Percentiles rank a stretch among this genome's conserved stretches.
Conservation (phyloP, 2,888 invertebrate genomes). For the Anoplius nigerrimus region DNA sequence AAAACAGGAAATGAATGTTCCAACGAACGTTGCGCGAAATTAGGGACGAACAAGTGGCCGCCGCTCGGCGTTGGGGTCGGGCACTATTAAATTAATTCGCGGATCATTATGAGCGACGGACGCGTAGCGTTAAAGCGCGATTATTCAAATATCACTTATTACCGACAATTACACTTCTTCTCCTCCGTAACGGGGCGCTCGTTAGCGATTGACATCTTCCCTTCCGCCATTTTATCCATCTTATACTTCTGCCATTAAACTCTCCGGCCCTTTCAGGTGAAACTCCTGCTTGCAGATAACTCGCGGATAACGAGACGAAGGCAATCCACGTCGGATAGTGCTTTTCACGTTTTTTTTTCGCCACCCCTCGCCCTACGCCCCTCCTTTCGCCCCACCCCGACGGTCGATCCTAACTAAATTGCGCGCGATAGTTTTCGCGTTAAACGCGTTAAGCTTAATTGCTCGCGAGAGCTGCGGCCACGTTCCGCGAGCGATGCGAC, state of each 20-base stretch:
- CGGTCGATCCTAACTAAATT: constrained; percentile 22
- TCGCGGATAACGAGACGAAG: constrained; percentile 36
- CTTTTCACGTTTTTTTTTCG: neutral
- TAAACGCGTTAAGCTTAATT: constrained; percentile 23
- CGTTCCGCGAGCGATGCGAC: constrained; percentile 23
- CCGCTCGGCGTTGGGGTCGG: too few relatives aligned
- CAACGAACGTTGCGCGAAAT: too few relatives aligned
- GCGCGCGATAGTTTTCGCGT: constrained; percentile 16
- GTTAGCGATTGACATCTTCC: constrained; percentile 55
- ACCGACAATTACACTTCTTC: constrained; percentile 56
- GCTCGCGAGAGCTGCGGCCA: constrained; percentile 10
- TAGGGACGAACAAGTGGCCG: too few relatives aligned
- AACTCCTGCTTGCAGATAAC: constrained; percentile 22
- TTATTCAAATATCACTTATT: constrained; percentile 47
- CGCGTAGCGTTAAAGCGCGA: constrained; percentile 3
- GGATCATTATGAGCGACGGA: too few relatives aligned
- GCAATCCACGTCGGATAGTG: neutral
- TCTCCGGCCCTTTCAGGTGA: constrained; percentile 40
- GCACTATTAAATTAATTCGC: too few relatives aligned
- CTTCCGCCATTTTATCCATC: constrained; percentile 35
- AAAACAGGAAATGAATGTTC: too few relatives aligned
- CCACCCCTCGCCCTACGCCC: neutral
- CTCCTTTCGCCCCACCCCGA: too few relatives aligned
- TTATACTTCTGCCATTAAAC: constrained; percentile 56
- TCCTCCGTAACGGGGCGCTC: constrained; percentile 53